phyloP scores from a whole-genome alignment of 2,888 invertebrate genomes.

The Ctena decussata region DNA sequence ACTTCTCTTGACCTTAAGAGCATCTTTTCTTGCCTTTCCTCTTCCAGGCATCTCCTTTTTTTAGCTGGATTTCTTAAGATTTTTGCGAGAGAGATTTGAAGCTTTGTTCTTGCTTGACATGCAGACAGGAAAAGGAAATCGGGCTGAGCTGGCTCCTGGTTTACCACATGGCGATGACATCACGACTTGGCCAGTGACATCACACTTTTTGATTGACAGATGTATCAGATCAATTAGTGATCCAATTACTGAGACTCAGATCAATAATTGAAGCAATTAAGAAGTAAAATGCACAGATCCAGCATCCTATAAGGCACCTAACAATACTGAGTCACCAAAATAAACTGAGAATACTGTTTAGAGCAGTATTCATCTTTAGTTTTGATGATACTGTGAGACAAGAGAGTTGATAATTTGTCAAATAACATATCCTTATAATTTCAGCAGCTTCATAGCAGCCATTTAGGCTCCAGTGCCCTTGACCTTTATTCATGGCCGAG shows the following conservation, averaged over 20 bases:
- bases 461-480: no score
- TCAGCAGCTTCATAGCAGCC: no score
- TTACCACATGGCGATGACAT: neutral
- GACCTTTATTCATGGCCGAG: no score
- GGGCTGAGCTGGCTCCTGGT: neutral
- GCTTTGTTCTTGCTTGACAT: neutral
- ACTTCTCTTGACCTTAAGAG: neutral
- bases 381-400: no score
- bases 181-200: slow-evolving; percentile 5
- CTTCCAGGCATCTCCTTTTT: neutral
- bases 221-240: neutral
- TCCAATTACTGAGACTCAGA: neutral
- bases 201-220: neutral
- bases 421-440: no score
- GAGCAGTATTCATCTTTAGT: no score
- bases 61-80: neutral
- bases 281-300: no score
- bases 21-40: slow-evolving; percentile 14
- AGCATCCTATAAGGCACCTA: no score
- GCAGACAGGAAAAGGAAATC: neutral
- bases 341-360: no score
- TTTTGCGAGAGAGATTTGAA: neutral
- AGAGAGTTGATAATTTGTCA: no score
- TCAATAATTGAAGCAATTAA: no score
- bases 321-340: no score